Conservation (phyloP, 92 coral and sea anemone species). For the Epizoanthus illoricatus region DNA sequence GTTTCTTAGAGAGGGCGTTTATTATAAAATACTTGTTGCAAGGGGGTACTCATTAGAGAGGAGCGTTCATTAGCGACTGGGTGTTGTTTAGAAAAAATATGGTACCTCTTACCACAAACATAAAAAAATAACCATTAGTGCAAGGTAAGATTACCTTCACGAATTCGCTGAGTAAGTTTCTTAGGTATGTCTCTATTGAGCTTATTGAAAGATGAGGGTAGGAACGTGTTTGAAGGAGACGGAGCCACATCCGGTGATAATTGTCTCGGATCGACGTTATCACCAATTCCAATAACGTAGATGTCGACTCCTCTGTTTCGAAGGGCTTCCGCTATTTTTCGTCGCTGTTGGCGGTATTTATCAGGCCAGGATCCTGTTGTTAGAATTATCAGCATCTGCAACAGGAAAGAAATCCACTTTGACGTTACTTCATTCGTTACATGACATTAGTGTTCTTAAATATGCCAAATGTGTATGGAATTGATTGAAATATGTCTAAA, state of each 20-base stretch:
- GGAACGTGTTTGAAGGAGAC: conserved; percentile 54
- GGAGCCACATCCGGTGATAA: conserved; percentile 55
- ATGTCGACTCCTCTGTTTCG: conserved; percentile 60
- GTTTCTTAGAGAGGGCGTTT: too few species aligned
- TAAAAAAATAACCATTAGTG: too few species aligned
- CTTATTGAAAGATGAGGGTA: conserved; percentile 32
- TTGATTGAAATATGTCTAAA: too few species aligned
- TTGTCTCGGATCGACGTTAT: conserved; percentile 55
- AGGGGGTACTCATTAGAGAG: too few species aligned
- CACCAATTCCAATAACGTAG: conserved; percentile 68
- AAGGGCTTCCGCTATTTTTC: conserved; percentile 46
- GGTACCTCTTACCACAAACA: too few species aligned
- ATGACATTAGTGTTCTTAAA: background rate
- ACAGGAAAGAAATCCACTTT: background rate
- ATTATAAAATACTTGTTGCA: too few species aligned
- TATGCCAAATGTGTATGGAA: background rate
- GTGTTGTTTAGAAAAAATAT: too few species aligned
- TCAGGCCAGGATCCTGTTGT: conserved; percentile 65
- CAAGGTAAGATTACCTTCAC: conserved; percentile 25
- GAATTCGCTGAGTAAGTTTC: conserved; percentile 22
- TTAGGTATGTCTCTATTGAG: conserved; percentile 14
- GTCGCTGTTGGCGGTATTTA: conserved; percentile 39
- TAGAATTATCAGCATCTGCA: conserved; percentile 61
- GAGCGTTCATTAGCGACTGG: too few species aligned
- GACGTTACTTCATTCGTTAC: background rate